phyloP scores from a whole-genome alignment of 2,888 invertebrate genomes.

The Lepeophtheirus nordmannii region DNA sequence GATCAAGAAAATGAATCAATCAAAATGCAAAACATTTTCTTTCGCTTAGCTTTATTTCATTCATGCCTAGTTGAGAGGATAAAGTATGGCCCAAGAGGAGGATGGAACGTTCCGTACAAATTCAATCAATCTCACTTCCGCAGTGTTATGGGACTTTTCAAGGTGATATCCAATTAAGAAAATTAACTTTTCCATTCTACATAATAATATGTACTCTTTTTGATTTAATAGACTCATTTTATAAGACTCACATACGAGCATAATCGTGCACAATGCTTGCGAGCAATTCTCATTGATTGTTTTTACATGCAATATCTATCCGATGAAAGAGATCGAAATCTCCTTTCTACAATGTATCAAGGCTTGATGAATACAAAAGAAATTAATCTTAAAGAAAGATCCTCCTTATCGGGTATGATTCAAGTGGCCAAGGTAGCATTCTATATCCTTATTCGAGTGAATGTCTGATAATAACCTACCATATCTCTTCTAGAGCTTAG shows the following conservation, averaged over 20 bases:
- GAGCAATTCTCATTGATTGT: neutral
- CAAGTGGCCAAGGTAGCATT: neutral
- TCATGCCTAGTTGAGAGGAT: neutral
- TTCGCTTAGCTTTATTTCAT: neutral
- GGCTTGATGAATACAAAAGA: neutral
- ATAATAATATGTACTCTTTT: neutral
- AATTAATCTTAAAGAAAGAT: neutral
- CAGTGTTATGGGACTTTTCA: neutral
- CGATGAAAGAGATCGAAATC: neutral
- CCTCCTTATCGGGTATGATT: neutral
- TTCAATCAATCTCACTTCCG: slow-evolving; percentile 3
- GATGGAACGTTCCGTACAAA: neutral
- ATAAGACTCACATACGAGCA: neutral
- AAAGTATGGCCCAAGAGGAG: neutral
- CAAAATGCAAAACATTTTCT: neutral
- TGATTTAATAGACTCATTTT: neutral
- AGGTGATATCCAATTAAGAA: neutral
- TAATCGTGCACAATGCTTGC: neutral
- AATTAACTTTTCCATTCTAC: neutral
- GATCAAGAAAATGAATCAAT: neutral
- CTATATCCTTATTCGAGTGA: too few species aligned
- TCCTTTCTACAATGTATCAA: neutral
- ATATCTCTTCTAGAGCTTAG: neutral
- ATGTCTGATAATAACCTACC: too few species aligned
- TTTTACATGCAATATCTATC: neutral